Evolutionary conservation across 2,888 invertebrate species (phyloP).

Genomic region (Cheilosia vernalis): DNA sequence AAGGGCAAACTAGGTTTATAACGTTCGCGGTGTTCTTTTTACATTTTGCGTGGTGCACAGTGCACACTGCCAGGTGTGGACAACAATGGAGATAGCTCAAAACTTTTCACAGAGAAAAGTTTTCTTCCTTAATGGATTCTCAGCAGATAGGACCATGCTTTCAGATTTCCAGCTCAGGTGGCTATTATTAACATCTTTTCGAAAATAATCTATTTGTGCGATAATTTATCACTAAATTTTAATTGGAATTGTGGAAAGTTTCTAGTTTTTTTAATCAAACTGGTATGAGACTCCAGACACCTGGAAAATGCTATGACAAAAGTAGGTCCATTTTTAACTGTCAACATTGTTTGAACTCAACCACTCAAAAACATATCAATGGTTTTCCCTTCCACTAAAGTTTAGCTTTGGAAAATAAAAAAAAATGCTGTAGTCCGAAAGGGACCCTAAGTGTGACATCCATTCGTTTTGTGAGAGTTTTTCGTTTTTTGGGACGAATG

Average conservation of each 20-base stretch:
- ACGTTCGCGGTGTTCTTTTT: conserved; percentile 11
- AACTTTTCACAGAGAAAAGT: background rate
- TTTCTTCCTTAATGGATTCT: conserved; percentile 8
- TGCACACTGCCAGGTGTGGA: conserved; percentile 24
- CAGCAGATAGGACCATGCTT: conserved; percentile 1
- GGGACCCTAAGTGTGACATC: no score
- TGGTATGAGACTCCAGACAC: no score
- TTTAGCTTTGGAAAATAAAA: no score
- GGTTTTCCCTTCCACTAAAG: no score
- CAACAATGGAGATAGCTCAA: conserved; percentile 32
- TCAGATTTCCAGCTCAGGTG: conserved; percentile 1
- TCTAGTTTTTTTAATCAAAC: no score
- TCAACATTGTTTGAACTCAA: no score
- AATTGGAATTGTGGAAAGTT: conserved; percentile 7
- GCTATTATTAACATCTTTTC: conserved; percentile 7
- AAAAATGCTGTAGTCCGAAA: no score
- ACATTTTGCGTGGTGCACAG: background rate
- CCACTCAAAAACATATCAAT: no score
- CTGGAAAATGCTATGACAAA: no score
- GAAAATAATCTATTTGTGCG: background rate
- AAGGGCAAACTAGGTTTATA: conserved; percentile 44
- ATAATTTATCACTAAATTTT: conserved; percentile 9
- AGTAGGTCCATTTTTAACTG: no score
- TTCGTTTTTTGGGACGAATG: no score
- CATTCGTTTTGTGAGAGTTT: no score